Evolutionary conservation across 2,888 invertebrate species (phyloP), one percentile per base, ranked within the genome.

Genomic region (Drepanosiphum platanoidis): DNA sequence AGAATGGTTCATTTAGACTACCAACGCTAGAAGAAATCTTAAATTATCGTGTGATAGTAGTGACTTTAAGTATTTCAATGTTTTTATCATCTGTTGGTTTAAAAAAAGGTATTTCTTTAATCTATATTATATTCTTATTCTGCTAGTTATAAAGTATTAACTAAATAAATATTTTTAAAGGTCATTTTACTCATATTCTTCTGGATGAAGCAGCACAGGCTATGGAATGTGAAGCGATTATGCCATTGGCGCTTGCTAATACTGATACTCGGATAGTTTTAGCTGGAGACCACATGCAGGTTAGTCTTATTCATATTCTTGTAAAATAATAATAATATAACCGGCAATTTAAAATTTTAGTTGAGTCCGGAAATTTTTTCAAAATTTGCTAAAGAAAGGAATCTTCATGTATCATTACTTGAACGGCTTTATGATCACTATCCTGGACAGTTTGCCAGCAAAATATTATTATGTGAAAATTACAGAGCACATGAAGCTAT

Each of bases 161-260:
- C 30, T 30, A 42, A 77, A 82, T 8, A 27, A 42, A 58, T 52
- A 52, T 80, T 82, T 81, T 87, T 88, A 1, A 87, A 92, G 91
- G 92, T 68, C 92, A 92, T 88, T 94, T 95, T 88, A 95, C 94
- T 0, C 96, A 96, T 90, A 95, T 96, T 87, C 92, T 96, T 86
- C 91, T 96, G 78, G 96, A 96, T 89, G 96, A 96, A 91, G 96
- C 96, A 0, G 96, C 96, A 0, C 96, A 96, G 89, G 95, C 95
- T 0, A 93, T 95, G 91, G 96, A 96, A 90, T 94, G 94, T 90
- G 96, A 96, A 90, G 94, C 95, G 0, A 92, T 96, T 22, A 94
- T 95, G 90, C 95, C 96, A 0, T 89, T 96, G 83, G 93, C 94
- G 0, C 89, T 95, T 86, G 95, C 95, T 4, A 93, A 92, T 87